Percentiles rank a stretch among this genome's conserved stretches.
Conservation (phyloP, 2,888 invertebrate species). For the Rhimphoctona megacephalus region DNA sequence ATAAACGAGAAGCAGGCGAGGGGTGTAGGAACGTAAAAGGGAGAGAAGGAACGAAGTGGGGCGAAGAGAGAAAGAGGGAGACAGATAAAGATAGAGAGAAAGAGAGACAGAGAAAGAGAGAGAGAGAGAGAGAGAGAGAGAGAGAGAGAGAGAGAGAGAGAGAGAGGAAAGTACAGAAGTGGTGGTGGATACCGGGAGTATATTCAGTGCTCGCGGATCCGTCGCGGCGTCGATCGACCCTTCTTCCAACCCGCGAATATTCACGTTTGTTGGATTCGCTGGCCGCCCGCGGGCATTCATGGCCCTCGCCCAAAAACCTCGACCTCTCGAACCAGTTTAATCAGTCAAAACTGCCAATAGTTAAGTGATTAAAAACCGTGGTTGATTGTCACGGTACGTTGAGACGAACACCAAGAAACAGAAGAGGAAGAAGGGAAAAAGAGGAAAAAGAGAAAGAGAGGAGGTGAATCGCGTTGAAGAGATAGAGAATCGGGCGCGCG, state of each 20-base stretch:
- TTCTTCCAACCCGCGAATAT: conserved; percentile 69
- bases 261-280: conserved; percentile 62
- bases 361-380: neutral
- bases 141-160: conserved; percentile 43
- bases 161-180: conserved; percentile 51
- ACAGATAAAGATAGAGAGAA: neutral
- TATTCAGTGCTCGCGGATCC: conserved; percentile 80
- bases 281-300: conserved; percentile 68
- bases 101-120: conserved; percentile 25
- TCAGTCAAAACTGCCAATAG: neutral
- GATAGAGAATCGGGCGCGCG: conserved; percentile 55
- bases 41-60: conserved; percentile 11
- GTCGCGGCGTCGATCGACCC: conserved; percentile 77
- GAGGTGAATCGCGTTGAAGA: conserved; percentile 31
- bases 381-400: neutral
- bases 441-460: conserved; percentile 7
- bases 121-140: conserved; percentile 30
- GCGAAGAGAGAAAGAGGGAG: neutral
- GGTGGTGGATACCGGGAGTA: conserved; percentile 66
- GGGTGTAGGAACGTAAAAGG: conserved; percentile 1
- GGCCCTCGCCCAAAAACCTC: conserved; percentile 63
- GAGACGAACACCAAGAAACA: neutral
- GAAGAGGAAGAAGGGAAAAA: neutral
- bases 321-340: conserved; percentile 5
- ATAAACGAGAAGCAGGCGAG: neutral